A percentile compares a stretch with the other conserved stretches of the same genome.
These are phyloP conservation scores for Phenganax subtilis DNA, from an alignment of 92 coral and sea anemone species.

Conservation along the genomic window DNA sequence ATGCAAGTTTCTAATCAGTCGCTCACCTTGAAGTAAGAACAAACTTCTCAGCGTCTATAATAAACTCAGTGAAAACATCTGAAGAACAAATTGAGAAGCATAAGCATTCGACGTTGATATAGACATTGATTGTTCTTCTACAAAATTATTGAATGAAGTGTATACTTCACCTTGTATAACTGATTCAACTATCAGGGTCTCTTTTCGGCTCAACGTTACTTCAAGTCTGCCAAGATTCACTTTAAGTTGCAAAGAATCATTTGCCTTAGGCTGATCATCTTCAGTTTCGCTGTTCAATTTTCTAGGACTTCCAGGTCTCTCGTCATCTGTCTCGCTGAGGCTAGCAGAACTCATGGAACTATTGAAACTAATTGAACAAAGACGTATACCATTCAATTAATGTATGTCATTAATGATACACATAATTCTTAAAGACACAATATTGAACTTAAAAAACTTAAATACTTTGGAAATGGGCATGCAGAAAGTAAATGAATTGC, in stretches of 20 bases:
- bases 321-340: background rate
- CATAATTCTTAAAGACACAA: background rate
- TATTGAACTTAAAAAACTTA: too few relatives aligned
- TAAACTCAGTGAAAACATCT: slow-evolving; percentile 34
- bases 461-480: too few relatives aligned
- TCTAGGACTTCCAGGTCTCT: background rate
- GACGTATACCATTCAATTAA: background rate
- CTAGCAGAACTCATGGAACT: background rate
- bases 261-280: slow-evolving; percentile 5
- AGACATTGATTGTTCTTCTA: background rate
- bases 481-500: too few relatives aligned
- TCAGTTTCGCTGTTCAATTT: slow-evolving; percentile 2
- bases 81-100: slow-evolving; percentile 2
- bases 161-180: slow-evolving; percentile 19
- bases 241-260: slow-evolving; percentile 61
- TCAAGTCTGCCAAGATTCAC: slow-evolving; percentile 73
- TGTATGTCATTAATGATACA: background rate
- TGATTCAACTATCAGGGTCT: slow-evolving; percentile 6
- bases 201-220: slow-evolving; percentile 49
- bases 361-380: slow-evolving; percentile 1
- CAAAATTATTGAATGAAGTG: background rate
- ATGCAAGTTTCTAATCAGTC: background rate
- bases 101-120: background rate
- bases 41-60: slow-evolving; percentile 18
- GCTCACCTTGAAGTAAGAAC: slow-evolving; percentile 29